Base-by-base conservation (phyloP, 2,888 invertebrate genomes). In the Xylophagus ater region DNA sequence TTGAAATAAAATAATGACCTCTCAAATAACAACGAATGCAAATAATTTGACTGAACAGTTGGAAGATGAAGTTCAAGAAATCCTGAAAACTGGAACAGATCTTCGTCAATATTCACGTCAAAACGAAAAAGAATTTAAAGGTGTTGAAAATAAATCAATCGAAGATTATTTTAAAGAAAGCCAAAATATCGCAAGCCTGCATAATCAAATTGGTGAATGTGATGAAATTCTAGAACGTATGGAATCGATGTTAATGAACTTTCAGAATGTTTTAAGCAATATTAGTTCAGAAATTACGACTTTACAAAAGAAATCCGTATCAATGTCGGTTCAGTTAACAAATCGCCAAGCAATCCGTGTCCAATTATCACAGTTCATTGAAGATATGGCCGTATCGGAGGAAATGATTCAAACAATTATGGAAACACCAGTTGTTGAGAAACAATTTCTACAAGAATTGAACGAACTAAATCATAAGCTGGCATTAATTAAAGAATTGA, bases 361-460 rank as follows among this genome's bases (percentile, higher is more conserved):
- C 1, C 94, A 96, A 47, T 69, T 99, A n/a, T 92, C 92, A 53
- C 92, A 96, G 53, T 97, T 97, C 61, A 93, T 99, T 41, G 97
- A 98, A 66, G 97, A 98, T 55, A 92, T 99, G 80, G 87, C 92
- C 15, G 89, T 99, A 1, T 87, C 97, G 1, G 93, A 97, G 65
- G 74, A 80, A 30, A 78, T 98, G 56, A 97, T 98, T 48, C 80
- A 78, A 50, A 84, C 83, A 14, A 93, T 98, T 37, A 78, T 93
- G 67, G 93, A 96, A 58, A 76, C 78, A 29, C 80, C 89, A 7
- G 92, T 94, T 1, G 93, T 89, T 1, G 96, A 97, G 52, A 83
- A 88, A 52, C 87, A 89, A 55, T 99, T 98, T 60, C 72, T 89
- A 54, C 78, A 79, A 8, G 90, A 94, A 53, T 67, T 99, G 17